A percentile compares a stretch with the other conserved stretches of the same genome.
Evolutionary conservation across 2,888 invertebrate genomes (phyloP).

Genomic region (Chrysopilus asiliformis): DNA sequence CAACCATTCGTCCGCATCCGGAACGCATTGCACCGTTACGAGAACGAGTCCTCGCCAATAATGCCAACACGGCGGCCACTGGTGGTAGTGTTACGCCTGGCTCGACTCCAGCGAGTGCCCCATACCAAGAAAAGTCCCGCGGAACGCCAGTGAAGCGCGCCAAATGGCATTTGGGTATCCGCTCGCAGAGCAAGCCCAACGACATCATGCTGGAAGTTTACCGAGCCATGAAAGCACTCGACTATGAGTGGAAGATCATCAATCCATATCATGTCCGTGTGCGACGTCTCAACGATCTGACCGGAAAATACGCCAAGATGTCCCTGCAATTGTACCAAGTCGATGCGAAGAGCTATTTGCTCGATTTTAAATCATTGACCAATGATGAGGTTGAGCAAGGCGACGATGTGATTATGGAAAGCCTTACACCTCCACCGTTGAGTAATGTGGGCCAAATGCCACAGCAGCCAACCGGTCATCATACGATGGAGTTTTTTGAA

Average conservation of each 20-base stretch:
- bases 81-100: neutral
- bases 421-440: conserved; percentile 31
- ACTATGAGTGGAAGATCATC: conserved; percentile 98
- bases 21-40: conserved; percentile 74
- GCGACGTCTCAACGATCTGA: conserved; percentile 73
- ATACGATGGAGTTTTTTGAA: conserved; percentile 99
- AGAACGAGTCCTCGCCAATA: conserved; percentile 39
- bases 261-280: conserved; percentile 95
- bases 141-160: conserved; percentile 82
- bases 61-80: conserved; percentile 19
- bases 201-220: conserved; percentile 99
- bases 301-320: conserved; percentile 87
- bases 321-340: conserved; percentile 98
- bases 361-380: conserved; percentile 94
- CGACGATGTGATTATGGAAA: conserved; percentile 36
- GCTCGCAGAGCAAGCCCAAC: conserved; percentile 97
- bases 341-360: conserved; percentile 91
- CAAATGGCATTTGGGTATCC: conserved; percentile 97
- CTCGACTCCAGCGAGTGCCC: conserved; percentile 14
- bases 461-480: conserved; percentile 54
- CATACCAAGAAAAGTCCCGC: conserved; percentile 34
- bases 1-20: conserved; percentile 62
- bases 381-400: conserved; percentile 53
- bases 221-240: conserved; percentile 94
- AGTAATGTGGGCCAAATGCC: conserved; percentile 25